Evolutionary conservation across 2,888 invertebrate genomes (phyloP).

Genomic region (Pyrocoelia pectoralis): DNA sequence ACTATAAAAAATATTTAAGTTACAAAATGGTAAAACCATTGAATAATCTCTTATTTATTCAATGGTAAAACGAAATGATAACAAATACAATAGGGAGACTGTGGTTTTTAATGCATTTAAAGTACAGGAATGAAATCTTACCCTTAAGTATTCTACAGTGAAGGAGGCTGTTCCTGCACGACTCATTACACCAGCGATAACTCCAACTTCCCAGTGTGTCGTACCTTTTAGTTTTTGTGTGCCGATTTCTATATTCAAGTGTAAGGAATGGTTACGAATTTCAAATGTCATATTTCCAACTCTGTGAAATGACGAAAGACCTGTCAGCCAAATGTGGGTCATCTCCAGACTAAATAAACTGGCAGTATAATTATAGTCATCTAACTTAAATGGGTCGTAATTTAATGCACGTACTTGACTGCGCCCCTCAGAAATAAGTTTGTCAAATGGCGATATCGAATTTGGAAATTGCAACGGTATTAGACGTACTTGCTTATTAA

Average conservation of each 20-base stretch:
- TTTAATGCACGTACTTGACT: conserved; percentile 71
- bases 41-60: too few relatives aligned
- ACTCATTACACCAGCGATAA: conserved; percentile 72
- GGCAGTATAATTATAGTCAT: conserved; percentile 75
- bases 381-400: conserved; percentile 79
- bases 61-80: too few relatives aligned
- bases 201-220: conserved; percentile 80
- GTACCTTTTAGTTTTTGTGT: conserved; percentile 81
- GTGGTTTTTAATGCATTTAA: too few relatives aligned
- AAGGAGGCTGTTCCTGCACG: conserved; percentile 78
- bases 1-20: too few relatives aligned
- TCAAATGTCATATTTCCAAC: conserved; percentile 79
- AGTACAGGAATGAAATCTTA: too few relatives aligned
- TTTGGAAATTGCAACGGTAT: conserved; percentile 81
- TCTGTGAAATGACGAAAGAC: conserved; percentile 82
- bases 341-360: conserved; percentile 76
- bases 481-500: conserved; percentile 77
- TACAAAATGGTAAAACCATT: too few relatives aligned
- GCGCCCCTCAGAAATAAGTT: conserved; percentile 78
- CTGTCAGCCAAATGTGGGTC: conserved; percentile 79
- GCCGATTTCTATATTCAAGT: conserved; percentile 76
- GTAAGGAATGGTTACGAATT: conserved; percentile 75
- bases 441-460: conserved; percentile 86
- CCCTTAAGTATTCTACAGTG: conserved; percentile 80
- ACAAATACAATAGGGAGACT: too few relatives aligned